Percentiles rank a stretch among this genome's conserved stretches.
phyloP scores from a whole-genome alignment of 2,888 invertebrate genomes.

The Fissipunctia ypsillon region DNA sequence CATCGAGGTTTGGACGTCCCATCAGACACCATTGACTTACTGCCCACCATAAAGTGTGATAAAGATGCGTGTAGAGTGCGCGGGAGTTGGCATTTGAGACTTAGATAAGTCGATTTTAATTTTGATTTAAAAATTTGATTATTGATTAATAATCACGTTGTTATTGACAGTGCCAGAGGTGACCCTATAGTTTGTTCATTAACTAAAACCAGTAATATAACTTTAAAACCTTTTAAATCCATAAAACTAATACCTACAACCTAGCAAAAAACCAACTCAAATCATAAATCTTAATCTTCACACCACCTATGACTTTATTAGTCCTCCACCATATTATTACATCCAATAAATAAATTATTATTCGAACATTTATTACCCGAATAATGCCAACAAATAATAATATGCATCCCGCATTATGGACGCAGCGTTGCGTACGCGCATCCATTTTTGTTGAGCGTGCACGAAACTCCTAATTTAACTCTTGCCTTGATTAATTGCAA shows the following conservation, averaged over 20 bases:
- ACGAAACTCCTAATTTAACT: constrained; percentile 86
- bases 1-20: constrained; percentile 65
- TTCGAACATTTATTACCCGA: constrained; percentile 49
- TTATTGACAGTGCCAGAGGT: constrained; percentile 9
- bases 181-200: constrained; percentile 7
- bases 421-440: constrained; percentile 64
- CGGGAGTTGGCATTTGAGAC: constrained; percentile 7
- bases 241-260: constrained; percentile 43
- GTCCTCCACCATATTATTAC: constrained; percentile 57
- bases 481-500: constrained; percentile 88
- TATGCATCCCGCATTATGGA: constrained; percentile 55
- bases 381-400: constrained; percentile 63
- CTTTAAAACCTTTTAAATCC: constrained; percentile 26
- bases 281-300: constrained; percentile 62
- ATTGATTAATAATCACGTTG: not conserved
- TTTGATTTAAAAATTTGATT: not conserved
- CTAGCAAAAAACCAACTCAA: constrained; percentile 43
- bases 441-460: constrained; percentile 81
- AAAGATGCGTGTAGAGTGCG: constrained; percentile 41
- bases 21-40: constrained; percentile 68
- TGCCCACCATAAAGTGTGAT: constrained; percentile 51
- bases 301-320: constrained; percentile 59
- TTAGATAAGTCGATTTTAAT: not conserved
- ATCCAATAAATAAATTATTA: constrained; percentile 63
- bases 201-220: not conserved